Evolutionary conservation across 1,140 invertebrate species (phyloP), one percentile per base, ranked within the genome.

Genomic region (Colletes latitarsis): DNA sequence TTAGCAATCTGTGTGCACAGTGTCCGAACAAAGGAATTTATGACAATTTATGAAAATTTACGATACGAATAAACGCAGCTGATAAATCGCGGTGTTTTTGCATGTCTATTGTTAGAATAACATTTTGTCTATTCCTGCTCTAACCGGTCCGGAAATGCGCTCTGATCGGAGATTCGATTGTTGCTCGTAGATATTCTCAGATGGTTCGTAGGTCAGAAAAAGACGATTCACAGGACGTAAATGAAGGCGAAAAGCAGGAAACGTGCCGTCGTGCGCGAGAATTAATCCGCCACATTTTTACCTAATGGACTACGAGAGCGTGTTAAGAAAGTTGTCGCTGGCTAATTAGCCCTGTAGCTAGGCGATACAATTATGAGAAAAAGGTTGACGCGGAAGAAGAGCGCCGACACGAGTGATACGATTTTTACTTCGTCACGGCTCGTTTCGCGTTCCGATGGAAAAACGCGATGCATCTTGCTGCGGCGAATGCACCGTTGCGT

Each of bases 301-400:
- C 2, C 3, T 41, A 62, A 60, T 19, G 66, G 66, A 49, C 8
- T 19, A 21, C n/a, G 43, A 30, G 49, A 62, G 21, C 55, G 43
- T 49, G 17, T 49, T 15, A 49, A 70, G 66, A 70, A 70, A 70
- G 21, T 77, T 77, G 53, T 70, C 75, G 21, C 66, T 4, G 52
- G 53, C 10, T 69, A 69, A 77, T 77, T 77, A 77, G 17, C 52
- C 6, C 39, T 6, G 15, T 49, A 19, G 4, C 17, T 3, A 1
- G 1, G 19, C 43, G 64, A 52, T 55, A 39, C 67, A 70, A 77
- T 77, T 77, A 77, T 60, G 64, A 30, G 75, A 60, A 62, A 77
- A 49, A 60, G 74, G 30, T 46, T n/a, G 17, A 14, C 49, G 19
- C 49, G 41, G 12, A 43, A 60, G 39, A 15, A 39, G 39, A 8